Base-by-base conservation (phyloP, 2,113 vertebrate genomes). In the Forbesichthys agassizii region DNA sequence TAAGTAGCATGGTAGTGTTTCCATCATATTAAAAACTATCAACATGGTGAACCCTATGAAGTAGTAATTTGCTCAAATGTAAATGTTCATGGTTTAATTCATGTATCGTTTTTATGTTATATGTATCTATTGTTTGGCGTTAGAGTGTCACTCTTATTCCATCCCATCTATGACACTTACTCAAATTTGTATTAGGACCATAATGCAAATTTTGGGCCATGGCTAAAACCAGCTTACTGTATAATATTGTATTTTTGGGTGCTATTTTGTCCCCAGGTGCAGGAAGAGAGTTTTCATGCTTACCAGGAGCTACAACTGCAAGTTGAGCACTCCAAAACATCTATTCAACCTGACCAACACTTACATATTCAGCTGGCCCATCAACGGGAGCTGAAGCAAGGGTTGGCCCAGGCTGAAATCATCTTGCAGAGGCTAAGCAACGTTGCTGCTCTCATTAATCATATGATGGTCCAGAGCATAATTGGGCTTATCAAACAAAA, bases 391-490 rank as follows among this genome's bases (percentile, higher is more conserved):
- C 84, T 94, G 60, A 75, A 84, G 78, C 76, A 47, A 61, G 77
- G 87, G 55, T 51, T 92, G 53, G 66, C 33, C 6, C 80, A 62
- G 7, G 80, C 89, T 0, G 82, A 93, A 53, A 55, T 68, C 16
- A 83, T 82, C 84, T 18, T 92, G 65, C 68, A 84, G 72, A 87
- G 80, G 52, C 57, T 95, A 62, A 93, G 92, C 51, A 81, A 69
- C 60, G 78, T 95, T 47, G 88, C 89, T 14, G 66, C 81, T 12
- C 88, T 96, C 12, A 66, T 92, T 6, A 71, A 92, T 78, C 83
- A 88, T 11, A 92, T 96, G 83, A 88, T 85, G 11, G 79, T 91
- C 48, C 93, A 96, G 83, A 91, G 57, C 62, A 83, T 96, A 0
- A 71, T 90, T 71, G 90, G 91, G 0, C 51, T 93, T 36, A 62